Percentiles rank a stretch among this genome's conserved stretches.
phyloP scores from a whole-genome alignment of 2,113 vertebrate genomes.

The Acanthisitta chloris region DNA sequence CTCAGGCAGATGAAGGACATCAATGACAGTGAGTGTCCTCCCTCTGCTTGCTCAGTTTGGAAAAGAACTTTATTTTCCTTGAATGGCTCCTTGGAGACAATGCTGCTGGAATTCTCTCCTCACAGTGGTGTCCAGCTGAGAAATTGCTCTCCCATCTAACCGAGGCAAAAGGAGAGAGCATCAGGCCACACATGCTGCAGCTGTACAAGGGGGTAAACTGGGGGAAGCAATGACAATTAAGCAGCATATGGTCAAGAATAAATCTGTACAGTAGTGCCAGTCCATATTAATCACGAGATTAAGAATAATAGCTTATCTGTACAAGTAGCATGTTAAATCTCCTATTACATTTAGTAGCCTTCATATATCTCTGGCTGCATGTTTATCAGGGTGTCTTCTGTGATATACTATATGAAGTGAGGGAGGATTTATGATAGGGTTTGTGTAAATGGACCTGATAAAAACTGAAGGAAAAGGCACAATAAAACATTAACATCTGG shows the following conservation, averaged over 20 bases:
- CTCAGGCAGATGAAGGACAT: neutral
- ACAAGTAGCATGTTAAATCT: conserved; percentile 67
- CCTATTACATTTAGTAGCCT: conserved; percentile 52
- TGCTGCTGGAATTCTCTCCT: conserved; percentile 24
- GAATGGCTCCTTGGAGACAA: conserved; percentile 37
- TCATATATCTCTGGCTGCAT: conserved; percentile 48
- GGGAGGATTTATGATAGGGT: conserved; percentile 61
- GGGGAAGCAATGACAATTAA: conserved; percentile 66
- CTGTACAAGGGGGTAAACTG: conserved; percentile 54
- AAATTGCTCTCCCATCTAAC: conserved; percentile 40
- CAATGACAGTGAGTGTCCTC: neutral
- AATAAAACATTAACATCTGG: conserved; percentile 75
- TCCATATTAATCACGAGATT: conserved; percentile 68
- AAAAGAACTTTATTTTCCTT: conserved; percentile 44
- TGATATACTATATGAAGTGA: conserved; percentile 54
- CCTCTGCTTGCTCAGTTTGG: neutral
- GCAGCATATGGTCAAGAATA: conserved; percentile 74
- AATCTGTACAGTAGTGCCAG: conserved; percentile 77
- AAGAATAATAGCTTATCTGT: conserved; percentile 69
- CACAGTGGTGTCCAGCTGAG: conserved; percentile 42
- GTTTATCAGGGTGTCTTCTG: conserved; percentile 53
- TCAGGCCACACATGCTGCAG: conserved; percentile 40
- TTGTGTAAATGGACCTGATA: conserved; percentile 64
- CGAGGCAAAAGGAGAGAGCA: neutral
- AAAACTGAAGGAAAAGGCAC: conserved; percentile 59